Base-by-base conservation (phyloP, 2,113 vertebrate species). In the Tiliqua scincoides region DNA sequence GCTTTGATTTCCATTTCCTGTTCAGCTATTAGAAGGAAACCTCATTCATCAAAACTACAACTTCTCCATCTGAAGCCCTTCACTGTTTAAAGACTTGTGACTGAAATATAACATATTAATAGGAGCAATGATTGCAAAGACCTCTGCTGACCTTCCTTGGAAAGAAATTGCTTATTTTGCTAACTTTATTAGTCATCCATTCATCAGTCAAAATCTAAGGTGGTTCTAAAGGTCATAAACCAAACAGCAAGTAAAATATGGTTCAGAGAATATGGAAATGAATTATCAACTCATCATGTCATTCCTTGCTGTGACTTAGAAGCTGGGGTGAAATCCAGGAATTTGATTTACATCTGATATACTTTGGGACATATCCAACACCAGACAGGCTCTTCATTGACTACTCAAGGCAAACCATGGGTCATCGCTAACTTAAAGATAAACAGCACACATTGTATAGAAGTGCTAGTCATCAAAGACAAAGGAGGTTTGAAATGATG, bases 101-200 rank as follows among this genome's bases (percentile, higher is more conserved):
- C 90, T 92, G 94, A 95, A 92, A 92, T 95, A 94, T 91, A 96
- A 94, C 91, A 67, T 93, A 94, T 96, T 96, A 96, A 95, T 94
- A 91, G 92, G 79, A 95, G 93, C 93, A 4, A 85, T 95, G 94
- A 96, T 95, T 95, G 92, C 91, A 84, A 91, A 93, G 91, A 93
- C 93, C 95, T 94, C 92, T 94, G 90, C 89, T 95, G 95, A 95
- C 94, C 95, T 93, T 94, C 94, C 92, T 89, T 87, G 90, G 89
- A 89, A 91, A 90, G 90, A 93, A 95, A 94, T 91, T 95, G 95
- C 95, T 96, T 95, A 94, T 92, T 95, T 95, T 90, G 94, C 90
- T 90, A 87, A 92, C 89, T 95, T 91, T 93, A 94, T 94, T 93
- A 92, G 93, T 91, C 90, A 93, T 85, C 88, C 94, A 93, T 95